Conservation (phyloP, 37 sponge, comb jelly and placozoan species). For the Cliona cf. orientalis region DNA sequence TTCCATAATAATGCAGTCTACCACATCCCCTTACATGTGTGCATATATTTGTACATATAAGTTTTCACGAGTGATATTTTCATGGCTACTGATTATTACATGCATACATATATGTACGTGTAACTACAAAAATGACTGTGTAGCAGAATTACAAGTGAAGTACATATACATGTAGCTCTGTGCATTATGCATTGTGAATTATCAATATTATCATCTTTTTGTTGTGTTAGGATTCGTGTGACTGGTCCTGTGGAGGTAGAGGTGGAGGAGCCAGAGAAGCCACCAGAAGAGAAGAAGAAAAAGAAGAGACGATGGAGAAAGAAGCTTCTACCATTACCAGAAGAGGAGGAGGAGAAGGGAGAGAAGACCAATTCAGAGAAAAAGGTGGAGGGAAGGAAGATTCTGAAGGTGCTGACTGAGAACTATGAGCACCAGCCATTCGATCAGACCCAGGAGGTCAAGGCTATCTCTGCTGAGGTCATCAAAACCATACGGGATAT, state of each 20-base stretch:
- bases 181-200: too few species aligned
- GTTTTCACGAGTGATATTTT: too few species aligned
- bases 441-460: constrained; percentile 69
- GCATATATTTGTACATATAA: too few species aligned
- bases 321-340: not conserved
- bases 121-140: too few species aligned
- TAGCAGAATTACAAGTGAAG: too few species aligned
- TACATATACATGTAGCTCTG: too few species aligned
- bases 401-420: constrained; percentile 82
- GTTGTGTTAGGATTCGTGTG: constrained; percentile 26
- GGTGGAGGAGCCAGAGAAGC: constrained; percentile 35
- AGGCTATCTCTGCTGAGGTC: constrained; percentile 94
- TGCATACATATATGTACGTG: too few species aligned
- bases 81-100: too few species aligned
- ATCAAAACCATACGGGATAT: constrained; percentile 95
- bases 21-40: too few species aligned
- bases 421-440: constrained; percentile 79
- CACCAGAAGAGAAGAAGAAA: constrained; percentile 8
- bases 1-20: too few species aligned
- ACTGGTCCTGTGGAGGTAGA: constrained; percentile 39
- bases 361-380: constrained; percentile 12
- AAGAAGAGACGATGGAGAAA: not conserved
- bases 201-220: too few species aligned
- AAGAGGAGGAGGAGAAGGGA: not conserved
- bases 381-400: not conserved